Evolutionary conservation across 64 coral and sea anemone species (phyloP), one percentile per base, ranked within the genome.

Genomic region (Acropora yongei): DNA sequence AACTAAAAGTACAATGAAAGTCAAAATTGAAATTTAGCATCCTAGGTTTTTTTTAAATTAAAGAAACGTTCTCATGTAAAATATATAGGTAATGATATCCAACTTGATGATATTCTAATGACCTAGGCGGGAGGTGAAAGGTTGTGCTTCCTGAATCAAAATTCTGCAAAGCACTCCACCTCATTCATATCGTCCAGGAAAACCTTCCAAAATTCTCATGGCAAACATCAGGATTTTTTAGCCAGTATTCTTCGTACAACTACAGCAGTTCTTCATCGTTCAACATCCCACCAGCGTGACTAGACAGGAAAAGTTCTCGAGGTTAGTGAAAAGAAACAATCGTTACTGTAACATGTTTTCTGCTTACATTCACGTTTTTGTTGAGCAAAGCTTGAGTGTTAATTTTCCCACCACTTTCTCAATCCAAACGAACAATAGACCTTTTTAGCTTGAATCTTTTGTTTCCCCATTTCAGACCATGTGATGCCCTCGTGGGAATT

Each of bases 201-300:
- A 88, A 88, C 9, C 44, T 45, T 75, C 72, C 86, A 67, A 73
- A 88, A 30, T 47, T 51, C 19, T 88, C 73, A 51, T 88, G 30
- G 73, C 66, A 72, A 74, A 88, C 75, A 75, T 66, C 60, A 39
- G 53, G 82, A 86, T 65, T 86, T 86, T 86, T 86, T 68, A 60
- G 60, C 82, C 1, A 69, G 8, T 86, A 86, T 1, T 86, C 82
- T 60, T 86, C 82, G 13, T 66, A 86, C 60, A 86, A 86, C 7
- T 68, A 17, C 82, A 86, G 61, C 82, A 68, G 55, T 20, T 86
- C 82, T 86, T 86, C 82, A 39, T 86, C 82, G 68, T 86, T 57
- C 44, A 86, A 66, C 41, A 86, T 66, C 18, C 82, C 82, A 68
- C 60, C 14, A 61, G 60, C 82, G 53, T 86, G 82, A 68, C 82